Conservation (phyloP, 2,113 vertebrate species). For the Pluvianellus socialis region DNA sequence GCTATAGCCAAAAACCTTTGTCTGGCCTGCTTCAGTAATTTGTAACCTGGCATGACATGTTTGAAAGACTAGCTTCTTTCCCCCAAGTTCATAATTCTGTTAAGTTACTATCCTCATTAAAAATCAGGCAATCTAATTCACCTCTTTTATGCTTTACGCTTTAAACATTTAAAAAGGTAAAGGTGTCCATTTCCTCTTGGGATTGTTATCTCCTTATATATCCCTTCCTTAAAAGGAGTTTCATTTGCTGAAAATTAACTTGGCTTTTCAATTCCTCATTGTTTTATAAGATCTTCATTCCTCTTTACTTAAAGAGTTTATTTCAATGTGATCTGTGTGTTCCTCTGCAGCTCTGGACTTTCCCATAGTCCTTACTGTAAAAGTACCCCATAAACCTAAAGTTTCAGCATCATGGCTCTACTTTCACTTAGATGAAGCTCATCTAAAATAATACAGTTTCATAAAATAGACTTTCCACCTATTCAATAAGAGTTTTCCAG, state of each 20-base stretch:
- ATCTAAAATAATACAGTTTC: not conserved
- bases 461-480: not conserved
- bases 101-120: not conserved
- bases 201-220: not conserved
- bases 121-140: not conserved
- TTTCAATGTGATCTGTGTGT: not conserved
- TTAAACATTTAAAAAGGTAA: not conserved
- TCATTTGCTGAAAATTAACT: not conserved
- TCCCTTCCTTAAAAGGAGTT: not conserved
- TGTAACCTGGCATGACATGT: not conserved
- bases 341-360: not conserved
- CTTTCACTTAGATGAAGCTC: not conserved
- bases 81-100: not conserved
- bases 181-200: not conserved
- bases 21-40: not conserved
- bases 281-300: not conserved
- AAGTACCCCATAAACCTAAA: not conserved
- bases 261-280: not conserved
- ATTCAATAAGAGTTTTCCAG: not conserved
- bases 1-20: not conserved
- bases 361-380: not conserved
- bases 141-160: not conserved
- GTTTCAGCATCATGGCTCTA: not conserved
- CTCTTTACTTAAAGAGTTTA: not conserved
- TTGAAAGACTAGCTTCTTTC: not conserved